These are phyloP conservation scores for Phocoena phocoena DNA, from an alignment of 2,113 vertebrate genomes.

Conservation along the genomic window DNA sequence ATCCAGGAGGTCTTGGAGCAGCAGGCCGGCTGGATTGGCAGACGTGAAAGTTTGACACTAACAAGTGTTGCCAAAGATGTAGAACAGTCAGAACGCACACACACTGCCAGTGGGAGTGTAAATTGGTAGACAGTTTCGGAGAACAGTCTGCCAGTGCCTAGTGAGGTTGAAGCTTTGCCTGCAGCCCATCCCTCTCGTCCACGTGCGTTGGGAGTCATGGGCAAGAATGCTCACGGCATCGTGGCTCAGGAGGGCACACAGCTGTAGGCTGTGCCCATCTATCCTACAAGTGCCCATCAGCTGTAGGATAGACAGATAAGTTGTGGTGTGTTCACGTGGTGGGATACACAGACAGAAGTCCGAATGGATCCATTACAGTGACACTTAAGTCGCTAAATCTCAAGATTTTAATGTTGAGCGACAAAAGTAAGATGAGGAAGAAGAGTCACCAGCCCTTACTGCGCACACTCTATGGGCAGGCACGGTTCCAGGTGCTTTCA, in stretches of 20 bases:
- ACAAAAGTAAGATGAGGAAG: neutral
- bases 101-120: fast-evolving
- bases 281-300: no score
- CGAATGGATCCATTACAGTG: fast-evolving
- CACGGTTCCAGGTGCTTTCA: neutral
- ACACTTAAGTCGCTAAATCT: neutral
- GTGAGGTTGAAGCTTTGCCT: neutral
- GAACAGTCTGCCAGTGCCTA: fast-evolving
- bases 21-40: neutral
- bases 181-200: fast-evolving
- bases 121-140: neutral
- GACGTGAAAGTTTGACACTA: neutral
- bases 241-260: fast-evolving
- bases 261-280: no score
- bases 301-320: neutral
- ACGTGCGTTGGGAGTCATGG: fast-evolving
- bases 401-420: fast-evolving
- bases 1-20: neutral
- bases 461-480: neutral
- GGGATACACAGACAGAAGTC: neutral
- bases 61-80: fast-evolving
- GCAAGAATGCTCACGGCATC: fast-evolving
- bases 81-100: fast-evolving
- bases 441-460: fast-evolving
- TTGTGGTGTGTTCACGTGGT: fast-evolving